Base-by-base conservation (phyloP, 2,113 vertebrate genomes). In the Centropus unirufus region DNA sequence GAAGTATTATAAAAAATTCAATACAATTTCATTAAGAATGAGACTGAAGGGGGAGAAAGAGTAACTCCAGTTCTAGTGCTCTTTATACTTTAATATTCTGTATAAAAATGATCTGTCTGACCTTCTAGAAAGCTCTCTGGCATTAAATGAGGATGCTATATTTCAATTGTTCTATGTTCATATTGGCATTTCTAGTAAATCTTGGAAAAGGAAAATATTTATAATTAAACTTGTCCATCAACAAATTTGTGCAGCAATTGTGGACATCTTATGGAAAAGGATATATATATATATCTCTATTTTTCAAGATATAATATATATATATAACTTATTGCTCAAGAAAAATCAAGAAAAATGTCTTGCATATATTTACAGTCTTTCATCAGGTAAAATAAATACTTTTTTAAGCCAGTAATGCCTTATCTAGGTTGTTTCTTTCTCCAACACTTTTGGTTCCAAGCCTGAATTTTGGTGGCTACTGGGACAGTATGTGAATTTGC, bases 71-170 rank as follows among this genome's bases (percentile, higher is more conserved):
- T 61, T 90, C 79, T 92, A 52, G 68, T 72, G 61, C 11, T 92
- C 89, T 67, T 77, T 90, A 14, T 94, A 93, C 75, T 97, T 97
- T 95, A 95, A 92, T 95, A 96, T 93, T 82, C 79, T 68, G n/a
- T 68, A 36, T 83, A 90, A 78, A 95, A 95, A 95, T 92, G 49
- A 78, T 95, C 85, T 93, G 30, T 27, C 54, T 97, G 95, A 96
- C 93, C 96, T 97, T 97, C 96, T 32, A 63, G 57, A 86, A 92
- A 94, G 64, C 61, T 93, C 79, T 83, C 72, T 90, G 93, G 49
- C 24, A 72, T 68, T 90, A 95, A 83, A 85, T 80, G 81, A 92
- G 61, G 74, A 87, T 75, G 54, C 83, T 84, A 13, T 51, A 39
- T 93, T 96, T 86, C 75, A 88, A 76, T 67, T 36, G 70, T 32